Evolutionary conservation across 1,140 invertebrate species (phyloP).

Genomic region (Coptotermes formosanus): DNA sequence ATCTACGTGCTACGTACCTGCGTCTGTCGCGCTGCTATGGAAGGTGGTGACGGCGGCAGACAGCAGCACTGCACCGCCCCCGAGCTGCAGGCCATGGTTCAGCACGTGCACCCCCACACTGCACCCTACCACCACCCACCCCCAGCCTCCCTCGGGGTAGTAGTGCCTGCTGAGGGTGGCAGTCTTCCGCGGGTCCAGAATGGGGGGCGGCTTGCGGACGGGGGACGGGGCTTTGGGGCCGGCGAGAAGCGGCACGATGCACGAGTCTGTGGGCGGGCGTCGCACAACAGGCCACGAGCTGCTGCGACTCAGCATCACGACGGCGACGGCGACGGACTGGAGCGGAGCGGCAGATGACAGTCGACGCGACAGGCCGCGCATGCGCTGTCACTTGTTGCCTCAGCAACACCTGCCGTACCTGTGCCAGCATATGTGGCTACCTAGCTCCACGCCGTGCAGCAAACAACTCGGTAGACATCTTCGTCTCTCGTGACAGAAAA

Average conservation of each 20-base stretch:
- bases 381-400: background rate
- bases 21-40: background rate
- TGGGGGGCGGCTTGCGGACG: conserved; percentile 25
- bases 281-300: conserved; percentile 22
- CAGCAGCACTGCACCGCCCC: conserved; percentile 23
- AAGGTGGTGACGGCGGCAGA: background rate
- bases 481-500: no score
- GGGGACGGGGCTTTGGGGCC: background rate
- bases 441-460: no score
- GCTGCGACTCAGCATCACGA: conserved; percentile 11
- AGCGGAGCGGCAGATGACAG: background rate
- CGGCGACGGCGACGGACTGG: background rate
- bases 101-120: conserved; percentile 54
- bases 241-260: background rate
- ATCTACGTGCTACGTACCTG: conserved; percentile 11
- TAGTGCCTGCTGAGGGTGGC: conserved; percentile 54
- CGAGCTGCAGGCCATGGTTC: conserved; percentile 50
- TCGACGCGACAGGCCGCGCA: background rate
- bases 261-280: background rate
- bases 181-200: conserved; percentile 44
- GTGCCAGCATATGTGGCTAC: no score
- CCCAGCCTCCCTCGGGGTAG: conserved; percentile 65
- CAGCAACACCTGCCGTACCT: background rate
- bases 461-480: no score
- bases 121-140: conserved; percentile 58